Evolutionary conservation across 2,888 invertebrate species (phyloP).

Genomic region (Xanthostigma xanthostigma): DNA sequence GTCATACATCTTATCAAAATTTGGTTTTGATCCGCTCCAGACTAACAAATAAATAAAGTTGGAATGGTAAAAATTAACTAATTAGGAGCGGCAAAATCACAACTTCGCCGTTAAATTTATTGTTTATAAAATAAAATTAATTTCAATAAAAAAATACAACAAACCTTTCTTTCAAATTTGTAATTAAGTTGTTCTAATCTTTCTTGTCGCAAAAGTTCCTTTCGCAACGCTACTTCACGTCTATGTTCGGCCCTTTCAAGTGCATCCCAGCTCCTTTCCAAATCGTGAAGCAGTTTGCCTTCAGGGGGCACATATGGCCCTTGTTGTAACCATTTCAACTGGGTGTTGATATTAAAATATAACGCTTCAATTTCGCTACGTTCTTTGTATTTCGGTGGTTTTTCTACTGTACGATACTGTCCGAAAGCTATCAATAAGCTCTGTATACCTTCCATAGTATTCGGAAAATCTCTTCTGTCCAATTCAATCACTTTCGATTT

Average conservation of each 20-base stretch:
- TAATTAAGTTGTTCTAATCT: constrained; percentile 87
- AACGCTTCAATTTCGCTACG: constrained; percentile 93
- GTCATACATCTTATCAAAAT: too few species aligned
- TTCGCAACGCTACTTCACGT: constrained; percentile 80
- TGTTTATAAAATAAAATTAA: too few species aligned
- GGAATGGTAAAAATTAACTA: not conserved
- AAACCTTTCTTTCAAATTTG: constrained; percentile 84
- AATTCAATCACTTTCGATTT: constrained; percentile 66
- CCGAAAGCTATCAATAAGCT: constrained; percentile 79
- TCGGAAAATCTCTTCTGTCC: constrained; percentile 80
- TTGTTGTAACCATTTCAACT: constrained; percentile 85
- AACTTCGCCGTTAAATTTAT: not conserved
- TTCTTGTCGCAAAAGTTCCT: constrained; percentile 83
- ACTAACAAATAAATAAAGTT: too few species aligned
- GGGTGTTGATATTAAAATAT: constrained; percentile 92
- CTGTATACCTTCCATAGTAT: constrained; percentile 89
- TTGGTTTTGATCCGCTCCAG: too few species aligned
- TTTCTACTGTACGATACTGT: constrained; percentile 90
- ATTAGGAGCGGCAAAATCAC: not conserved
- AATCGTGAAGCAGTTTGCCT: constrained; percentile 84
- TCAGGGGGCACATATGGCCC: constrained; percentile 74
- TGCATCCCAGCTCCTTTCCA: constrained; percentile 87
- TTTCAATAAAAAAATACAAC: not conserved
- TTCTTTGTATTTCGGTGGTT: constrained; percentile 96
- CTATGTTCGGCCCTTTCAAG: constrained; percentile 89